Conservation (phyloP, 2,113 vertebrate genomes). For the Struthio camelus region DNA sequence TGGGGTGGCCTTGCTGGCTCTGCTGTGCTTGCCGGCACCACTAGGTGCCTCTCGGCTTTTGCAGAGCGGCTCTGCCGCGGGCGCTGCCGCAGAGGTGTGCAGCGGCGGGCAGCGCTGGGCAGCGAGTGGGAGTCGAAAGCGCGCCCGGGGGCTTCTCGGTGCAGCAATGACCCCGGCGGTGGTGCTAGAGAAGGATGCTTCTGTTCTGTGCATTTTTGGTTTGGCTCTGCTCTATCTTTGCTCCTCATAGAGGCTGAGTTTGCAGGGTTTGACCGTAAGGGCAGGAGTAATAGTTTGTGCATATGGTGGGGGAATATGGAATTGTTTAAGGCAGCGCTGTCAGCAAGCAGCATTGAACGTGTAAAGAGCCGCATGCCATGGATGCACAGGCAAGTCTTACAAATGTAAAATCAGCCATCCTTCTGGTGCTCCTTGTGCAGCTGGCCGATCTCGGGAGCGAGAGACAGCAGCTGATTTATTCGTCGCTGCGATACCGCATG, state of each 20-base stretch:
- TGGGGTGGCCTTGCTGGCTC: constrained; percentile 48
- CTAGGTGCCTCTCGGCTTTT: constrained; percentile 59
- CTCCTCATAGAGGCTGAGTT: not conserved
- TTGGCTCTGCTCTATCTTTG: accelerated
- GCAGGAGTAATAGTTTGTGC: not conserved
- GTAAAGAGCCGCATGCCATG: accelerated
- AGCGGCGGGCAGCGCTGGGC: not conserved
- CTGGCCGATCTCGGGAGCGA: not conserved
- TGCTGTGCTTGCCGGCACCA: constrained; percentile 46
- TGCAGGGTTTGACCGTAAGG: not conserved
- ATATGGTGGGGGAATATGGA: not conserved
- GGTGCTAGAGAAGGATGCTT: not conserved
- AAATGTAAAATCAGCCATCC: not conserved
- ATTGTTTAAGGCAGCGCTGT: not conserved
- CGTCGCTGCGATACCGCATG: not conserved
- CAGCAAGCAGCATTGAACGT: not conserved
- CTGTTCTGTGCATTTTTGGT: not conserved
- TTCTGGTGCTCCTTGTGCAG: not conserved
- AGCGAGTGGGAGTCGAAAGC: not conserved
- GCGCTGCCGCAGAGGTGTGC: not conserved
- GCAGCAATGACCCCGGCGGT: accelerated
- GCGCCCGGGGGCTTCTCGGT: not conserved
- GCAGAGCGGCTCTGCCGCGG: not conserved
- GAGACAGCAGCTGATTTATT: not conserved
- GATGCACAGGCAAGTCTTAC: not conserved